Evolutionary conservation across 2,797 vertebrate genomes (phyloP).

Genomic region (Mus caroli): DNA sequence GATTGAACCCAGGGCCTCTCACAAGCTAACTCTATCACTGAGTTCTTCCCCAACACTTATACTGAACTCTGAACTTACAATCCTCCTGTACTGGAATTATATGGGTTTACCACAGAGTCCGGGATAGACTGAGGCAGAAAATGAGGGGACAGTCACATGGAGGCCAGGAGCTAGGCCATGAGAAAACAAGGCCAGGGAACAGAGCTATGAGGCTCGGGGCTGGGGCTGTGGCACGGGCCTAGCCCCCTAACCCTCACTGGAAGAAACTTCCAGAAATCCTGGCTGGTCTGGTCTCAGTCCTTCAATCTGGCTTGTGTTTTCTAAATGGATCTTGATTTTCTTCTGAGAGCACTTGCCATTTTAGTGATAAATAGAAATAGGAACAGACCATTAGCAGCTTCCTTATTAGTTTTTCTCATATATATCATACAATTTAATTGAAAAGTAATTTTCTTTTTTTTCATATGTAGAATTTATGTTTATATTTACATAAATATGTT

Average conservation of each 20-base stretch:
- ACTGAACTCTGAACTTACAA: background rate
- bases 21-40: background rate
- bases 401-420: background rate
- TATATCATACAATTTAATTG: background rate
- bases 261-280: background rate
- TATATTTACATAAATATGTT: too few relatives aligned
- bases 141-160: background rate
- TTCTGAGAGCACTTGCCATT: background rate
- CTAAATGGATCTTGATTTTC: constrained; percentile 26
- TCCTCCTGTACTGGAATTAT: background rate
- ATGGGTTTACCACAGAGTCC: background rate
- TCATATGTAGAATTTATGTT: too few relatives aligned
- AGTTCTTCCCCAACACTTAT: background rate
- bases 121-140: background rate
- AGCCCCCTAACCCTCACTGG: background rate
- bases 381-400: constrained; percentile 20
- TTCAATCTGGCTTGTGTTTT: constrained; percentile 12
- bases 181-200: background rate
- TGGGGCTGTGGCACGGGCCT: background rate
- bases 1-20: background rate
- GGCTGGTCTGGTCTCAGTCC: background rate
- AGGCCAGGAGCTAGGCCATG: background rate
- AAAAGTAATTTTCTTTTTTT: constrained; percentile 19
- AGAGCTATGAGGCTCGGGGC: background rate
- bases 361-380: constrained; percentile 12